phyloP scores from a whole-genome alignment of 1,140 invertebrate species.

The Argopecten irradians region DNA sequence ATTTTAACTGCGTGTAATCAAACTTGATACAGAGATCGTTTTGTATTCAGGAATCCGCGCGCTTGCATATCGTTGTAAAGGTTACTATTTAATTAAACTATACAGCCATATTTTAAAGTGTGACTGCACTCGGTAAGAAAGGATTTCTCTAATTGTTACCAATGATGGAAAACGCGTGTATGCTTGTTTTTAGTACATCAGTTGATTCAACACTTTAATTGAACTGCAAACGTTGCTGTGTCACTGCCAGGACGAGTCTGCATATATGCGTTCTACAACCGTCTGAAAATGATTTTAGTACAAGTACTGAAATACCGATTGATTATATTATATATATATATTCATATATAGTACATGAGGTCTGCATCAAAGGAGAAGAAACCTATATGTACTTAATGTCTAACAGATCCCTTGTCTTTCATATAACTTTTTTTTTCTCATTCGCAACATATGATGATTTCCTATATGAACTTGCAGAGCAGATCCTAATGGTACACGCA shows the following conservation, averaged over 20 bases:
- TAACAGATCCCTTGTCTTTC: too few species aligned
- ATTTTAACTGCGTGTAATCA: background rate
- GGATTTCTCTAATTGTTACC: background rate
- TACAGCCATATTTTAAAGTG: background rate
- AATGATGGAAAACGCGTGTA: background rate
- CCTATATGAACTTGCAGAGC: too few species aligned
- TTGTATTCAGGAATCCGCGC: background rate
- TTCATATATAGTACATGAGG: too few species aligned
- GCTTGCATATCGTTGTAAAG: background rate
- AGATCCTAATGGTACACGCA: too few species aligned
- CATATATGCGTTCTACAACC: too few species aligned
- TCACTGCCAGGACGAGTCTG: background rate
- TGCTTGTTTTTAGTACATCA: background rate
- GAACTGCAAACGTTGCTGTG: background rate
- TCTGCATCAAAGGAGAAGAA: too few species aligned
- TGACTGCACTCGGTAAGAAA: background rate
- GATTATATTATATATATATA: too few species aligned
- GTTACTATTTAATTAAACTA: background rate
- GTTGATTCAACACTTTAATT: background rate
- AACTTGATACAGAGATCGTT: background rate
- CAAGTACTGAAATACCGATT: too few species aligned
- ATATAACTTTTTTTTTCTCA: too few species aligned
- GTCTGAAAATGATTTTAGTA: too few species aligned
- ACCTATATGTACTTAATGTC: too few species aligned
- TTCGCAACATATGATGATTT: too few species aligned